These are phyloP conservation scores for Agelas oroides DNA, from an alignment of 37 sponge, comb jelly and placozoan genomes.

Conservation along the genomic window DNA sequence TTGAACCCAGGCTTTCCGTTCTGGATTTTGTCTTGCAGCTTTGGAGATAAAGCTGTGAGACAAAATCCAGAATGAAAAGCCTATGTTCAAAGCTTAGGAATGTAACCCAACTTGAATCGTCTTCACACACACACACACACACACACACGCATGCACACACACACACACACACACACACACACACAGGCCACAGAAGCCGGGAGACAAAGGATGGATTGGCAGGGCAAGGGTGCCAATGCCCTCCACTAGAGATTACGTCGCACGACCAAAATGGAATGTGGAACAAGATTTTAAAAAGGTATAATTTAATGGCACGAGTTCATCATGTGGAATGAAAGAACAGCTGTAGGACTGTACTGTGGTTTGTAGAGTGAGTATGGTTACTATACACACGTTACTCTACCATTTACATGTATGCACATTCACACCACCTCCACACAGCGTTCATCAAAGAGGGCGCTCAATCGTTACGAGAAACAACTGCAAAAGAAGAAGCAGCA, in stretches of 20 bases:
- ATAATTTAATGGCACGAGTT: neutral
- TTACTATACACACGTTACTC: neutral
- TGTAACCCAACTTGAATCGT: too few species aligned
- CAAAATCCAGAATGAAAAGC: too few species aligned
- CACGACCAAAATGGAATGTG: constrained; percentile 91
- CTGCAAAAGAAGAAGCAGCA: constrained; percentile 70
- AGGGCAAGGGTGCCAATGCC: constrained; percentile 96
- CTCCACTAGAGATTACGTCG: constrained; percentile 94
- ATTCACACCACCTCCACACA: neutral
- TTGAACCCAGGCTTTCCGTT: too few species aligned
- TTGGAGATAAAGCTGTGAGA: too few species aligned
- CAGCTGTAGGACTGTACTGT: neutral
- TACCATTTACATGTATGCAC: neutral
- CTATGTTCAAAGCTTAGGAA: too few species aligned
- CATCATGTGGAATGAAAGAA: neutral
- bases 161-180: neutral
- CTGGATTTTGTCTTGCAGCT: too few species aligned
- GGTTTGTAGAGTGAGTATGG: neutral
- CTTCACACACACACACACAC: neutral
- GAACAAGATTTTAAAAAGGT: constrained; percentile 69
- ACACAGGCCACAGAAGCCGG: constrained; percentile 85
- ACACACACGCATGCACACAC: neutral
- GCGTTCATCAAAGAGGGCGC: constrained; percentile 55
- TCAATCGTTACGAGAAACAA: constrained; percentile 83
- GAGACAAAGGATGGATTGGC: constrained; percentile 94